Base-by-base conservation (phyloP, 2,888 invertebrate genomes). In the Euphydryas editha region DNA sequence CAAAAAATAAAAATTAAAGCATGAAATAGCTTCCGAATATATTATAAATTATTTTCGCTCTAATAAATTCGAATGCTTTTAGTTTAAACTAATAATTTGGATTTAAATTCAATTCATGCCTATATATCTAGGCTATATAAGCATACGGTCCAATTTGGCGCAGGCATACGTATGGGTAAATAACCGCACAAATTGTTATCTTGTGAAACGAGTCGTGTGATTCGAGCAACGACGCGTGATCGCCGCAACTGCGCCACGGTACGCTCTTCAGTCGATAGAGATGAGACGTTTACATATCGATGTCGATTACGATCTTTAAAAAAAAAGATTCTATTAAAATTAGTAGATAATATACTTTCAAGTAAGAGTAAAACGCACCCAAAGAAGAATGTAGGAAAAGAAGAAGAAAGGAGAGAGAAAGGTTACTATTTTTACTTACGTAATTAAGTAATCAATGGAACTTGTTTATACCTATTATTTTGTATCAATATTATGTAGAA, bases 151-250 rank as follows among this genome's bases (percentile, higher is more conserved):
- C 86, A 89, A 90, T 90, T 87, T 85, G 83, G 85, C 81, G 83
- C 87, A 88, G 85, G 86, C 87, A 83, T 79, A 73, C 74, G 78
- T 77, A 77, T 80, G 81, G 88, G 90, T 91, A 92, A 87, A 92
- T 92, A 92, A 90, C 84, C 85, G 84, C 87, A 81, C 92, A 92
- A 92, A 92, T 92, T 92, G 92, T 92, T 92, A 92, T 92, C 92
- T 92, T 91, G 92, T 89, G 92, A 90, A 92, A 90, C 92, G 92
- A 91, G 84, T 83, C 92, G 92, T 92, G 82, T 92, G 92, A 92
- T 92, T 86, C 87, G 88, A 75, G 83, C 89, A 92, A 86, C 91
- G 92, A 89, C 86, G 92, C 92, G 92, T 90, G 88, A 76, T 84
- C 80, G 77, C 85, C 82, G 84, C 85, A 78, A 79, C 82, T 80